phyloP scores from a whole-genome alignment of 2,797 vertebrate genomes.

The Oryzias dopingdopingensis region DNA sequence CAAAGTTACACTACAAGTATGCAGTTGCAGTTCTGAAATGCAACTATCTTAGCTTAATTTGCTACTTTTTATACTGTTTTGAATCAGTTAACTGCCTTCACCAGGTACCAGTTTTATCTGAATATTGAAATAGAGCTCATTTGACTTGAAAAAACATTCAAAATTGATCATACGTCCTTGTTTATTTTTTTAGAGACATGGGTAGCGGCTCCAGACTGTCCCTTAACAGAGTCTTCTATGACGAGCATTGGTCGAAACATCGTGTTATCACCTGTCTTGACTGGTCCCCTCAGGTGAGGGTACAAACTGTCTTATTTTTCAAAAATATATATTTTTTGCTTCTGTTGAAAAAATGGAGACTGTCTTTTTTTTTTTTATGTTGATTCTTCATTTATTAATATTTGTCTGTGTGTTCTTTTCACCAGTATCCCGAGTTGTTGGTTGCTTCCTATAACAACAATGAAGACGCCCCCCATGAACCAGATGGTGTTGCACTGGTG shows the following conservation, averaged over 20 bases:
- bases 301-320: slow-evolving; percentile 2
- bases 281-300: slow-evolving; percentile 93
- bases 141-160: slow-evolving; percentile 9
- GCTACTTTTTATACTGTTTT: too few relatives aligned
- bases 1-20: too few relatives aligned
- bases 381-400: neutral
- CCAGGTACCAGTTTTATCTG: neutral
- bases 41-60: too few relatives aligned
- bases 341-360: neutral
- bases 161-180: slow-evolving; percentile 11
- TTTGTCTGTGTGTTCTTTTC: slow-evolving; percentile 1
- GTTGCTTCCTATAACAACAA: slow-evolving; percentile 98
- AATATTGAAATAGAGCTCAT: neutral
- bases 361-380: slow-evolving; percentile 6
- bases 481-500: slow-evolving; percentile 92
- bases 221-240: slow-evolving; percentile 91
- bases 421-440: slow-evolving; percentile 92
- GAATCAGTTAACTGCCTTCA: too few relatives aligned
- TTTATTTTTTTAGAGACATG: slow-evolving; percentile 61
- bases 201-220: slow-evolving; percentile 90
- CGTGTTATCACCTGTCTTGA: slow-evolving; percentile 96
- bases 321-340: neutral
- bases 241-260: slow-evolving; percentile 97
- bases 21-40: too few relatives aligned
- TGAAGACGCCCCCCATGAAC: slow-evolving; percentile 94